Evolutionary conservation across 2,113 vertebrate species (phyloP).

Genomic region (Ginglymostoma cirratum): DNA sequence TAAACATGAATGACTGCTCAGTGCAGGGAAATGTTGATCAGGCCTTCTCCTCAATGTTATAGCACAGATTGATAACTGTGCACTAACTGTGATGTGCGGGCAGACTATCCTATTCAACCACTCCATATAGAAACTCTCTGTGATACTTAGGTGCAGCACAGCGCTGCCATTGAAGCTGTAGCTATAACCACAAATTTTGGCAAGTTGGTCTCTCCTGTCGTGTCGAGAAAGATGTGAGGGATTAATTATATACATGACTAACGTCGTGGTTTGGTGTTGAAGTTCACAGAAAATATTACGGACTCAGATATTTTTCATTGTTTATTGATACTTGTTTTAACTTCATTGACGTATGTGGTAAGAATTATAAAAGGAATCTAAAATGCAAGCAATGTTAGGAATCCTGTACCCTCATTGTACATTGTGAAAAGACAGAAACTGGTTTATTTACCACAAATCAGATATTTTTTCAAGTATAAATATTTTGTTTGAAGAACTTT

Average conservation of each 20-base stretch:
- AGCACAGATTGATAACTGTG: neutral
- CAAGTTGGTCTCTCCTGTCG: neutral
- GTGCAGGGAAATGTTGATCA: neutral
- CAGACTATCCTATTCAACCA: neutral
- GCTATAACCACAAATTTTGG: neutral
- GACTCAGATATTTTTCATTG: neutral
- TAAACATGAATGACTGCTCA: neutral
- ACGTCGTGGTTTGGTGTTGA: neutral
- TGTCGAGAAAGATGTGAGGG: neutral
- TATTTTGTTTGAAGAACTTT: constrained; percentile 24
- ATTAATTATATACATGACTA: neutral
- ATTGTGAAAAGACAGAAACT: neutral
- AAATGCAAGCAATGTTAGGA: neutral
- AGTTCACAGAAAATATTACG: neutral
- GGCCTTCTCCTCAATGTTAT: neutral
- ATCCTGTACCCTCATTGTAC: neutral
- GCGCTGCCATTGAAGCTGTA: neutral
- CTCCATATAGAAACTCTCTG: neutral
- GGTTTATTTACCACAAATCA: neutral
- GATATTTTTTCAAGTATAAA: neutral
- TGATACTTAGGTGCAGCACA: neutral
- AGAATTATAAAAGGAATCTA: neutral
- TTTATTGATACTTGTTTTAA: neutral
- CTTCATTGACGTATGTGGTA: neutral
- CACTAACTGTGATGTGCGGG: neutral